phyloP scores from a whole-genome alignment of 1,140 invertebrate genomes.

The Drosophila erecta region DNA sequence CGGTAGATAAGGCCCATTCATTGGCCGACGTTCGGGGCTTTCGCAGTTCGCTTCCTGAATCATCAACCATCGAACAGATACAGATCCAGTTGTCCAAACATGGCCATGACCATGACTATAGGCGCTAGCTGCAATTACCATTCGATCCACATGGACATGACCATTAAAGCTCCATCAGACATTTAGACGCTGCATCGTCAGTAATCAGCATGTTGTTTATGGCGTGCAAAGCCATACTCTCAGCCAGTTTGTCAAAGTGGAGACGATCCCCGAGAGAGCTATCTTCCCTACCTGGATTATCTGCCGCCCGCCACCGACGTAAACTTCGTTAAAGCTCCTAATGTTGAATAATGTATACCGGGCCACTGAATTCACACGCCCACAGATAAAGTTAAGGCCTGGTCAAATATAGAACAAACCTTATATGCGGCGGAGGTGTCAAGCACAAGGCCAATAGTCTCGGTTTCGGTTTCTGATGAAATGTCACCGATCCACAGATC shows the following conservation, averaged over 20 bases:
- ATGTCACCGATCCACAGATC: slow-evolving; percentile 20
- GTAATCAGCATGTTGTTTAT: slow-evolving; percentile 11
- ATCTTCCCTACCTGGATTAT: slow-evolving; percentile 16
- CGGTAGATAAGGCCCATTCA: neutral
- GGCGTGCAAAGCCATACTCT: slow-evolving; percentile 21
- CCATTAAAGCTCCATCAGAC: slow-evolving; percentile 17
- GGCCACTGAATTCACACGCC: slow-evolving; percentile 36
- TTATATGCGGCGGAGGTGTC: slow-evolving; percentile 34
- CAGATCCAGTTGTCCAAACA: slow-evolving; percentile 1
- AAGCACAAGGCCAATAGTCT: slow-evolving; percentile 38
- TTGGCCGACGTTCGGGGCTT: neutral
- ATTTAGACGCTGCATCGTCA: slow-evolving; percentile 1
- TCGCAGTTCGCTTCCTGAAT: neutral
- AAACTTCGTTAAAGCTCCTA: slow-evolving; percentile 1
- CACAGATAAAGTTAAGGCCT: neutral
- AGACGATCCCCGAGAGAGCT: slow-evolving; percentile 9
- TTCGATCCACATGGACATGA: slow-evolving; percentile 15
- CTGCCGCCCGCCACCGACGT: slow-evolving; percentile 10
- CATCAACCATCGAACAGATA: neutral
- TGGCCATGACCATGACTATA: slow-evolving; percentile 15
- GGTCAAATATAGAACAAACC: slow-evolving; percentile 29
- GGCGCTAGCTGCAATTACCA: slow-evolving; percentile 1
- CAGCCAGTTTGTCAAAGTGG: neutral
- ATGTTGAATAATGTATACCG: slow-evolving; percentile 40
- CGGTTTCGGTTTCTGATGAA: slow-evolving; percentile 38